Conservation (phyloP, 1,140 invertebrate species). For the Hylaeus volcanicus region DNA sequence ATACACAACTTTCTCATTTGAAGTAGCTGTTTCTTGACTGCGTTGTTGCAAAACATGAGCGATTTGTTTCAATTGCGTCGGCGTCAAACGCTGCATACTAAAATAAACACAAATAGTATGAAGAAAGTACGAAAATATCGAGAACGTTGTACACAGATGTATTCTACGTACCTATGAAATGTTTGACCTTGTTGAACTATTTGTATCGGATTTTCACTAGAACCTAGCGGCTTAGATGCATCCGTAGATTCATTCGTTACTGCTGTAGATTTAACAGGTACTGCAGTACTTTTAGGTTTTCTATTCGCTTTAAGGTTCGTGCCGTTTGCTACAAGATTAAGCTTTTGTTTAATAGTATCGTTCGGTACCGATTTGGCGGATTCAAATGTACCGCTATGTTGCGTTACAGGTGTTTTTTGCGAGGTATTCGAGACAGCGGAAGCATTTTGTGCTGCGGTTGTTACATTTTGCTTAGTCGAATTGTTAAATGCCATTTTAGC, state of each 20-base stretch:
- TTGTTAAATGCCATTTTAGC: constrained; percentile 58
- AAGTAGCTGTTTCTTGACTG: constrained; percentile 72
- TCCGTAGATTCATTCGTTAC: constrained; percentile 49
- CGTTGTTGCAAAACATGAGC: constrained; percentile 83
- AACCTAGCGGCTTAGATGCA: constrained; percentile 79
- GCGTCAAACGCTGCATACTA: constrained; percentile 82
- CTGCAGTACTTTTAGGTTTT: constrained; percentile 38
- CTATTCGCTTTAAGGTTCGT: constrained; percentile 49
- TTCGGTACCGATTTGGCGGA: constrained; percentile 55
- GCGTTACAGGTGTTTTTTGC: constrained; percentile 19
- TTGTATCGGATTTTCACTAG: constrained; percentile 84
- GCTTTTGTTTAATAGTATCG: constrained; percentile 53
- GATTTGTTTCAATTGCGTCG: constrained; percentile 84
- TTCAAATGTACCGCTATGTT: constrained; percentile 48
- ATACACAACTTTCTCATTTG: constrained; percentile 83
- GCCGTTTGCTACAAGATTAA: constrained; percentile 53
- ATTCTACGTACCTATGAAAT: constrained; percentile 75
- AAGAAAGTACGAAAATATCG: not conserved
- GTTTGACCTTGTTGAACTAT: constrained; percentile 84
- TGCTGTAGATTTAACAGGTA: constrained; percentile 32
- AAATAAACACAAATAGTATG: constrained; percentile 61
- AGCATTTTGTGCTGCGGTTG: constrained; percentile 39
- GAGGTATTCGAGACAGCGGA: constrained; percentile 21
- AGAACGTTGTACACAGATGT: constrained; percentile 13
- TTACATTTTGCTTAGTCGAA: constrained; percentile 47